These are phyloP conservation scores for Alectura lathami DNA, from an alignment of 2,113 vertebrate species.

Conservation along the genomic window DNA sequence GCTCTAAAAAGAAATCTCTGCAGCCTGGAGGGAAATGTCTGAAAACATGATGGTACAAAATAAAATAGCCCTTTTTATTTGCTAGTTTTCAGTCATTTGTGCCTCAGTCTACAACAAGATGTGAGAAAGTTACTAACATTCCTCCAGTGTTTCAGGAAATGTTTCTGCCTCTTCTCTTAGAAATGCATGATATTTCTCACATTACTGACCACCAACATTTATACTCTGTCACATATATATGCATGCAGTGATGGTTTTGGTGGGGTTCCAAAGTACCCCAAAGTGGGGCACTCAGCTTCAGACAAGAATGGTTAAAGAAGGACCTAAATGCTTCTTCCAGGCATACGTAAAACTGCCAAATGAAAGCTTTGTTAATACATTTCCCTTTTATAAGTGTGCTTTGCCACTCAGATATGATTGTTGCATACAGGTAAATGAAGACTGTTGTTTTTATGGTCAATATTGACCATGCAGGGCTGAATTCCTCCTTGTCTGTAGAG, in stretches of 20 bases:
- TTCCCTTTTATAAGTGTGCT: neutral
- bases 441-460: neutral
- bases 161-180: neutral
- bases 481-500: neutral
- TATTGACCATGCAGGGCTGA: neutral
- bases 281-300: neutral
- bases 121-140: neutral
- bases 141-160: neutral
- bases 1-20: neutral
- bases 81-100: neutral
- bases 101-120: neutral
- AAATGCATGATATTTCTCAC: neutral
- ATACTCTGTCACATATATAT: neutral
- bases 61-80: neutral
- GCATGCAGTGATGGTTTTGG: neutral
- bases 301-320: neutral
- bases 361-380: neutral
- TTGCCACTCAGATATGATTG: neutral
- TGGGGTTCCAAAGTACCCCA: too few relatives aligned
- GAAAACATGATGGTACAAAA: neutral
- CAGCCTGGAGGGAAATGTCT: neutral
- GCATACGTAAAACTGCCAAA: neutral
- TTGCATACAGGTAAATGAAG: neutral
- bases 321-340: neutral
- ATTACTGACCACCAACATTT: neutral